A percentile compares a stretch with the other conserved stretches of the same genome.
These are phyloP conservation scores for Noctua fimbriata DNA, from an alignment of 2,888 invertebrate species.

Conservation along the genomic window DNA sequence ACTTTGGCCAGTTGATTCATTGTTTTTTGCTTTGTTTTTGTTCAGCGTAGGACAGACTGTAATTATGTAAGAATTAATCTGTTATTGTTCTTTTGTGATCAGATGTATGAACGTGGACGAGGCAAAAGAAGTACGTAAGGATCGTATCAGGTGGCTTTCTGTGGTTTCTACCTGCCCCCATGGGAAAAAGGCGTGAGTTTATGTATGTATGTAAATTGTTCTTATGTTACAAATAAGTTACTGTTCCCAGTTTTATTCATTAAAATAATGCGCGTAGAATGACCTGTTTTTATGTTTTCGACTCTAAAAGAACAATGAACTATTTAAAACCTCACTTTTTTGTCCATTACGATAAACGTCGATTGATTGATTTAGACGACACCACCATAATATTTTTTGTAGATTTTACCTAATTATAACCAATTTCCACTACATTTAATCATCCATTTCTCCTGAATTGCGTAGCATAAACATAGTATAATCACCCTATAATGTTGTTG, in stretches of 20 bases:
- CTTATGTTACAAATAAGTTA: background rate
- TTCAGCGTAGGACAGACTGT: constrained; percentile 10
- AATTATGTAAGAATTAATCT: constrained; percentile 36
- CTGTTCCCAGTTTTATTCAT: background rate
- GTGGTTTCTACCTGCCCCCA: too few relatives aligned
- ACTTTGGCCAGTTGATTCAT: constrained; percentile 44
- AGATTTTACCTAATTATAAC: background rate
- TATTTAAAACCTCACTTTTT: background rate
- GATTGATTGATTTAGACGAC: background rate
- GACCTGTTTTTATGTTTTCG: background rate
- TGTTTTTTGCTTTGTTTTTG: constrained; percentile 40
- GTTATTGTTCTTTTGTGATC: constrained; percentile 2
- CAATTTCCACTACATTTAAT: background rate
- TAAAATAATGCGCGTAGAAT: background rate
- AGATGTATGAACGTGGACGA: background rate
- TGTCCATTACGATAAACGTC: too few relatives aligned
- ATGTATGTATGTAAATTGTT: background rate
- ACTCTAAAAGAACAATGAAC: background rate
- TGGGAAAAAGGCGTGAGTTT: background rate
- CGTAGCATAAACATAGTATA: too few relatives aligned
- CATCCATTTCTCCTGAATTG: background rate
- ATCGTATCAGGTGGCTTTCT: too few relatives aligned
- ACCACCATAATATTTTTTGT: background rate
- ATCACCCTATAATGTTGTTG: too few relatives aligned
- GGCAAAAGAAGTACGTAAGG: too few relatives aligned